Evolutionary conservation across 2,113 vertebrate species (phyloP).

Genomic region (Pedetes capensis): DNA sequence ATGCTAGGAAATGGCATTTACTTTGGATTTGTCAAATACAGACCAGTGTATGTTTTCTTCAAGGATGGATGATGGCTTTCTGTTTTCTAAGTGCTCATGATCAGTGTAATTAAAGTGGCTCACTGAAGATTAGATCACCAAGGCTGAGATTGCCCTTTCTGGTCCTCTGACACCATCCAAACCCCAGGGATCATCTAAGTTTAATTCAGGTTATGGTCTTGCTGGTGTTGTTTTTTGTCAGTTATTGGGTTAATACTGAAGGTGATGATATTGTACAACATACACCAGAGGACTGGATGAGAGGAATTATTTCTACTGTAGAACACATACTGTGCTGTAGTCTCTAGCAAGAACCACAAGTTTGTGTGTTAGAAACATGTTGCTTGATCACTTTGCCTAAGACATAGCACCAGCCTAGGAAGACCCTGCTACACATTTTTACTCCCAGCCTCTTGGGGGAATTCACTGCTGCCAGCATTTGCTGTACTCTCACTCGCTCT

Average conservation of each 20-base stretch:
- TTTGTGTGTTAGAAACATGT: not conserved
- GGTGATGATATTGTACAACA: not conserved
- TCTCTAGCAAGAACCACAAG: not conserved
- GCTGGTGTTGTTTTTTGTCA: not conserved
- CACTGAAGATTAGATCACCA: no score
- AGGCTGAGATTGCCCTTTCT: no score
- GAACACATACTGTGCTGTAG: not conserved
- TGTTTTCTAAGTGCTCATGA: no score
- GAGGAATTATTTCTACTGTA: not conserved
- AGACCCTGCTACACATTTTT: no score
- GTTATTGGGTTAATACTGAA: not conserved
- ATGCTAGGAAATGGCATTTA: not conserved
- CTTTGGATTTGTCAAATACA: not conserved
- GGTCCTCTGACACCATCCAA: not conserved
- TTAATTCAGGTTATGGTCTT: not conserved
- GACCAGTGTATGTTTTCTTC: not conserved
- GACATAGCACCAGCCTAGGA: no score
- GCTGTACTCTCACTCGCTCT: no score
- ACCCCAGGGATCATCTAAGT: not conserved
- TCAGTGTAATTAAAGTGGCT: no score
- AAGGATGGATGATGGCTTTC: not conserved
- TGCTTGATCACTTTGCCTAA: not conserved
- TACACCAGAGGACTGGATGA: not conserved
- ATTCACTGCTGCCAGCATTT: no score
- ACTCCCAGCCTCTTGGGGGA: no score